These are phyloP conservation scores for Callopanchax toddi DNA, from an alignment of 2,113 vertebrate genomes.

Conservation along the genomic window DNA sequence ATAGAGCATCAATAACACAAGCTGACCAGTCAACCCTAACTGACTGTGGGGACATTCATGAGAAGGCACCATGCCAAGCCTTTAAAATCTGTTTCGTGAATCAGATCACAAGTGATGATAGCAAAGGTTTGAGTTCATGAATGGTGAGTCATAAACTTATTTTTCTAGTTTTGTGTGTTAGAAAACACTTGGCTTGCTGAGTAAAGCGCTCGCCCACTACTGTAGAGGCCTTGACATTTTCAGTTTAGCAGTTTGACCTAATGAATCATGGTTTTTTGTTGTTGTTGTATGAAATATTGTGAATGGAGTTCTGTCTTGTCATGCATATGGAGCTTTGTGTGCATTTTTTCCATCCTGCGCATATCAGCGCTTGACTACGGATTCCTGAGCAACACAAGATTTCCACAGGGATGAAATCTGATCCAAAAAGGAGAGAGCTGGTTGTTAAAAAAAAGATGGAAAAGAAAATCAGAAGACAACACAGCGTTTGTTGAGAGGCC, in stretches of 20 bases:
- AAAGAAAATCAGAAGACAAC: too few species aligned
- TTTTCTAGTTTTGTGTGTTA: background rate
- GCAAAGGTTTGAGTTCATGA: background rate
- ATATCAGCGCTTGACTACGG: background rate
- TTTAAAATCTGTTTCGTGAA: constrained; percentile 16
- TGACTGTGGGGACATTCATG: constrained; percentile 8
- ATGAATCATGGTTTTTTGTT: constrained; percentile 17
- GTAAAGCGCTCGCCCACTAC: constrained; percentile 13
- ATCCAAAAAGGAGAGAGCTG: background rate
- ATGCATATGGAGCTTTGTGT: background rate
- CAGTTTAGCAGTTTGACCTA: constrained; percentile 12
- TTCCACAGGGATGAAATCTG: constrained; percentile 6
- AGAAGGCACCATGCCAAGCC: background rate
- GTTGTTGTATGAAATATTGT: constrained; percentile 17
- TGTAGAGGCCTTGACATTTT: constrained; percentile 2
- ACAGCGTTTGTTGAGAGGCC: background rate
- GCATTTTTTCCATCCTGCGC: background rate
- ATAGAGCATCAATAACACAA: constrained; percentile 45
- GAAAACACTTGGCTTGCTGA: background rate
- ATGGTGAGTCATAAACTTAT: constrained; percentile 1
- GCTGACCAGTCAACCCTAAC: constrained; percentile 30
- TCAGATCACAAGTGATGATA: constrained; percentile 1
- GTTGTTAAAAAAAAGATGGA: background rate
- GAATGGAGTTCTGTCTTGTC: constrained; percentile 25
- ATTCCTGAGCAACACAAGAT: background rate